Evolutionary conservation across 2,113 vertebrate genomes (phyloP), one percentile per base, ranked within the genome.

Genomic region (Heterochromis multidens): DNA sequence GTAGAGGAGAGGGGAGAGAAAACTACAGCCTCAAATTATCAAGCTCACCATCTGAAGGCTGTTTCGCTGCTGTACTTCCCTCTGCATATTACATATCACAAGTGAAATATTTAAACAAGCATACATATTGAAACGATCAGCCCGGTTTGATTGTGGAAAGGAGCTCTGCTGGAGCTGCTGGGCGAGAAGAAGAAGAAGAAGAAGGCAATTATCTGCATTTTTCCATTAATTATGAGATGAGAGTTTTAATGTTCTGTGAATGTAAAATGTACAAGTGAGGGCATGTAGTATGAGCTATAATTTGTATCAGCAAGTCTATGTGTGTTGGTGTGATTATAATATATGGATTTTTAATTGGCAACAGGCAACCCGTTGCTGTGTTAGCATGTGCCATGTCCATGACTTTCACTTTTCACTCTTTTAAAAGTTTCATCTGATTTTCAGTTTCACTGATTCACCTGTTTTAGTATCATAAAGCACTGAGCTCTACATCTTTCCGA

Each of bases 81-180:
- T 25, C 81, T 79, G 77, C 81, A 91, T 91, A 77, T 89, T 86
- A 77, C 85, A 88, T 77, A 87, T 90, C 58, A 62, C 79, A 85
- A 49, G 82, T 88, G 79, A 90, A 90, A 85, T 89, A 86, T 90
- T 93, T 79, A 86, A 89, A 84, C 85, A 80, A 88, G 90, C 56
- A 61, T 83, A 49, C 83, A 84, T 86, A 80, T 76, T 84, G 58
- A 83, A 91, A 25, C 8, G 4, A 87, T 88, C 81, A 86, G 80
- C 25, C n/a, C 31, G 86, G 79, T 62, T 49, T 65, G 88, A 86
- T 76, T 82, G 82, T 90, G 49, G 33, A 11, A 79, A 57, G 56
- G 56, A 82, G 79, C 23, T 63, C 80, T 67, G 82, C 59, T 46
- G 67, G 77, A 72, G 81, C 84, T 87, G 80, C 54, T 80, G 79